phyloP scores from a whole-genome alignment of 37 sponge, comb jelly and placozoan genomes.

The Petrosia ficiformis region DNA sequence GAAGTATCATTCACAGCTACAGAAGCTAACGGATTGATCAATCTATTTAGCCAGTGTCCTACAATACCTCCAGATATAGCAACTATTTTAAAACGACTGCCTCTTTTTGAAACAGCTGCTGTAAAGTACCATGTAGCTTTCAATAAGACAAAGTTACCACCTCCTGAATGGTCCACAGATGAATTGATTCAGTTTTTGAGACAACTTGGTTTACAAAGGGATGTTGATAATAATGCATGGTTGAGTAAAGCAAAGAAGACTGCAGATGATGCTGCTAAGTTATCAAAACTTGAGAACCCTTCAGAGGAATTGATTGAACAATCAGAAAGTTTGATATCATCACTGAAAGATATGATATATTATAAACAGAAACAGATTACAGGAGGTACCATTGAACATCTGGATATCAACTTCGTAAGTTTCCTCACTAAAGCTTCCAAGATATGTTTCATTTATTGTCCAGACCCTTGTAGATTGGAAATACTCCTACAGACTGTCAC shows the following conservation, averaged over 20 bases:
- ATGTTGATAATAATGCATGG: conserved; percentile 17
- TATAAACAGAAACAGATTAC: neutral
- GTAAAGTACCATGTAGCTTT: conserved; percentile 25
- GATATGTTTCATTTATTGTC: conserved; percentile 13
- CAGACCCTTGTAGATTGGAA: neutral
- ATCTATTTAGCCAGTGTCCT: neutral
- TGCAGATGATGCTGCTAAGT: neutral
- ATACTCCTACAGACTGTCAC: neutral
- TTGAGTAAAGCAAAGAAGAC: neutral
- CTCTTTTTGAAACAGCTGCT: conserved; percentile 11
- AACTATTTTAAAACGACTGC: neutral
- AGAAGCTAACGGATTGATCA: conserved; percentile 18
- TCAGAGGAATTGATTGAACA: neutral
- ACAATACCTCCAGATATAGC: neutral
- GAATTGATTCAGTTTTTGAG: conserved; percentile 11
- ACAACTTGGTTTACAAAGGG: conserved; percentile 12
- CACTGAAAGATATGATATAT: conserved; percentile 3
- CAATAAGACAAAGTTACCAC: neutral
- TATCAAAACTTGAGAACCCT: neutral
- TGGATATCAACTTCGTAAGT: no score
- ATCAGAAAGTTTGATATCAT: conserved; percentile 1
- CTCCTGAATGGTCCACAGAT: conserved; percentile 18
- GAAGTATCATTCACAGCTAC: no score
- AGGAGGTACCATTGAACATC: neutral
- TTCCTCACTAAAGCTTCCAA: conserved; percentile 10